Evolutionary conservation across 2,113 vertebrate genomes (phyloP), one percentile per base, ranked within the genome.

Genomic region (Neomonachus schauinslandi): DNA sequence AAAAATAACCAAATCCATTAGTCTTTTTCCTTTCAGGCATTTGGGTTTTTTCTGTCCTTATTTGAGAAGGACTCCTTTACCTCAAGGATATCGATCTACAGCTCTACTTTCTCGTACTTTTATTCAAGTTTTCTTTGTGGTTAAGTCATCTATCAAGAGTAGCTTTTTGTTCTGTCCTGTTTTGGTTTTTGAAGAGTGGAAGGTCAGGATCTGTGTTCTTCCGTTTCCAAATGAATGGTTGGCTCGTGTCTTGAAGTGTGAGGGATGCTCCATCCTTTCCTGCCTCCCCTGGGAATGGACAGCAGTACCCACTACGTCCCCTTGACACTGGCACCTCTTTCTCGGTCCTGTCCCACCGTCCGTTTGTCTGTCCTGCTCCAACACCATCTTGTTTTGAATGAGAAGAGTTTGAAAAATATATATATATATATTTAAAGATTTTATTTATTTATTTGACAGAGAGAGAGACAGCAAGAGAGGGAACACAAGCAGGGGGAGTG

Each of bases 221-320:
- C 31, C 15, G 15, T 57, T 69, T 80, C 51, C 39, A 15, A 42
- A 42, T 14, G 42, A 39, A 19, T 33, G 49, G 28, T 21, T 42
- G 90, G 22, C 77, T 10, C 9, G 2, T 0, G 4, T 81, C 39
- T 61, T 4, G 0, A 19, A 59, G 84, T 5, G 12, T 2, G 0
- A 36, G 39, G 76, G n/a, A 12, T 1, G 3, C 15, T 36, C 42
- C 31, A 5, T 6, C 39, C 42, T 33, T 33, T 1, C 53, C 61
- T 8, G 12, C 12, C 77, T 81, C 36, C 26, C 16, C 61, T 6
- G 36, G 26, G 61, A 21, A 51, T 21, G 49, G 31, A 57, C 15
- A 22, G 36, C 36, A 11, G 63, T 22, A 0, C 26, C 31, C 4
- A 0, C 18, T 19, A 4, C 0, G 3, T 28, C 6, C 53, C 51